Percentiles rank a stretch among this genome's conserved stretches.
phyloP scores from a whole-genome alignment of 2,888 invertebrate genomes.

The Orchesella flavescens region DNA sequence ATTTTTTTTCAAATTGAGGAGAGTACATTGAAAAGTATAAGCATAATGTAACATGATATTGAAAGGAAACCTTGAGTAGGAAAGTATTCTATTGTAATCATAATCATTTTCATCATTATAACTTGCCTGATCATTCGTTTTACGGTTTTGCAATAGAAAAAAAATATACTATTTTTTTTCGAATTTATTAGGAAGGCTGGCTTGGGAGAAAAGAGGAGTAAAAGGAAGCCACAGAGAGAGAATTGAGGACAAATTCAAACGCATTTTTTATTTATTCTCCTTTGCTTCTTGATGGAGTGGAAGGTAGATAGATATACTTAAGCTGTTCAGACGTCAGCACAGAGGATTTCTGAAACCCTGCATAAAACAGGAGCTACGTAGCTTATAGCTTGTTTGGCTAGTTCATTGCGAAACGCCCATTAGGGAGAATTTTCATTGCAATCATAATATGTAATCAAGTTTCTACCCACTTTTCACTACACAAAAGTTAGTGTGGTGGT shows the following conservation, averaged over 20 bases:
- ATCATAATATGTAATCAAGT: conserved; percentile 49
- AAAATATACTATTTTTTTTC: too few relatives aligned
- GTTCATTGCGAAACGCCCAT: conserved; percentile 57
- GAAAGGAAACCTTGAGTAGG: too few relatives aligned
- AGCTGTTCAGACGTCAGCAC: background rate
- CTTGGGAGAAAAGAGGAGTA: background rate
- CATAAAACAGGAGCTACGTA: conserved; percentile 41
- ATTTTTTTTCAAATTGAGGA: too few relatives aligned
- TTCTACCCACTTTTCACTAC: conserved; percentile 24
- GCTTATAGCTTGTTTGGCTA: conserved; percentile 52
- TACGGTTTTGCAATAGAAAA: too few relatives aligned
- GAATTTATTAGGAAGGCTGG: too few relatives aligned
- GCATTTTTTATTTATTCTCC: background rate
- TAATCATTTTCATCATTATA: too few relatives aligned
- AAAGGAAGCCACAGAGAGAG: background rate
- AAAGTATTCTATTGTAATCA: too few relatives aligned
- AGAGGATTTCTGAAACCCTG: background rate
- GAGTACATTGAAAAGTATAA: too few relatives aligned
- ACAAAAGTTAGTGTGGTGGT: background rate
- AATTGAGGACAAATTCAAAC: conserved; percentile 11
- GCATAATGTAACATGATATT: too few relatives aligned
- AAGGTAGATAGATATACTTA: background rate
- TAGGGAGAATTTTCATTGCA: conserved; percentile 48
- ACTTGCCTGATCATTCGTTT: too few relatives aligned
- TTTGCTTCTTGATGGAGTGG: background rate